A percentile compares a stretch with the other conserved stretches of the same genome.
These are phyloP conservation scores for Labrus mixtus DNA, from an alignment of 2,113 vertebrate genomes.

Conservation along the genomic window DNA sequence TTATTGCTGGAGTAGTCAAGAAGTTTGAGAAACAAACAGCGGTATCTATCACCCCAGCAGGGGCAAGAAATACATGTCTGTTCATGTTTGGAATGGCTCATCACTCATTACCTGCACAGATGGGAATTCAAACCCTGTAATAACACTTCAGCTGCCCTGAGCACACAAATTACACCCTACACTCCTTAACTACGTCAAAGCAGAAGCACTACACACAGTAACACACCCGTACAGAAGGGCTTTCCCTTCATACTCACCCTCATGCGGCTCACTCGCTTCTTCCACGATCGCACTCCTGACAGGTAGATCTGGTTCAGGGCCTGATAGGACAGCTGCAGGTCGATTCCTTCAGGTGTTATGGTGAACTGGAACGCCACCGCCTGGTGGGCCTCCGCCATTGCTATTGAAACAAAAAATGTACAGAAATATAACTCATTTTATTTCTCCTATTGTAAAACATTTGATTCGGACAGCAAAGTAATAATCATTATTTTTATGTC, in stretches of 20 bases:
- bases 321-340: constrained; percentile 85
- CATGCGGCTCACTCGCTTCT: constrained; percentile 86
- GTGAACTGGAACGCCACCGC: constrained; percentile 90
- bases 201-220: not conserved
- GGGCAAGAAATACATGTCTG: constrained; percentile 4
- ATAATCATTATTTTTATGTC: not conserved
- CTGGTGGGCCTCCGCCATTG: constrained; percentile 92
- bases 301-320: constrained; percentile 88
- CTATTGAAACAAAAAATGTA: constrained; percentile 43
- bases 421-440: not conserved
- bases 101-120: not conserved
- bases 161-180: not conserved
- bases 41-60: not conserved
- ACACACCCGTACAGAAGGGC: not conserved
- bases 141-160: not conserved
- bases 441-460: not conserved
- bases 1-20: too few relatives aligned
- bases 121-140: constrained; percentile 9
- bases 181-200: not conserved
- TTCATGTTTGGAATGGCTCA: constrained; percentile 1
- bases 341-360: constrained; percentile 85
- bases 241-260: constrained; percentile 76
- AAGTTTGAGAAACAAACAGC: not conserved
- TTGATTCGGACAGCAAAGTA: too few relatives aligned
- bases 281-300: constrained; percentile 90